phyloP scores from a whole-genome alignment of 2,888 invertebrate species.

The Leucozona laternaria region DNA sequence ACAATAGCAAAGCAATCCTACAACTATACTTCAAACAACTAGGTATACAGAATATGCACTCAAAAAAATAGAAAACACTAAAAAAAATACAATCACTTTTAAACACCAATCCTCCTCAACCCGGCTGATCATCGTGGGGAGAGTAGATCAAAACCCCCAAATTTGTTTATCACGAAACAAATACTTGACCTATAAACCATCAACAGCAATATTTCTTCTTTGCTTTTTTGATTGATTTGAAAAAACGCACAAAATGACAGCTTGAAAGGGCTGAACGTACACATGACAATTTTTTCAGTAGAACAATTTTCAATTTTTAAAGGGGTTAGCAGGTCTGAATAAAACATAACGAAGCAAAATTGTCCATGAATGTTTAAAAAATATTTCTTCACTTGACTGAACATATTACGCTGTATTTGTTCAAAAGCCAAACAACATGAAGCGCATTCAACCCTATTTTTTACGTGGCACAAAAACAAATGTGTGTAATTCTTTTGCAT shows the following conservation, averaged over 20 bases:
- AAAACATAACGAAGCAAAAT: conserved; percentile 15
- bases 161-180: neutral
- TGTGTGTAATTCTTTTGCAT: neutral
- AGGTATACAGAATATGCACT: no score
- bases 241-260: conserved; percentile 40
- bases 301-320: conserved; percentile 46
- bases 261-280: conserved; percentile 30
- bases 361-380: conserved; percentile 25
- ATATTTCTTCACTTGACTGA: conserved; percentile 46
- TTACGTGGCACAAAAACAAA: neutral
- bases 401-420: conserved; percentile 25
- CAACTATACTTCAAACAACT: no score
- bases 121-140: no score
- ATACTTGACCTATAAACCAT: neutral
- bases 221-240: neutral
- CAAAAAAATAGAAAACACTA: no score
- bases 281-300: conserved; percentile 30
- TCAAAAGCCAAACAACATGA: neutral
- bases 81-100: no score
- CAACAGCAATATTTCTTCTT: neutral
- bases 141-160: no score
- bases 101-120: no score
- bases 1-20: no score
- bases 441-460: conserved; percentile 38
- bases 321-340: conserved; percentile 26